These are phyloP conservation scores for Pasiphila rectangulata DNA, from an alignment of 2,888 invertebrate species.

Conservation along the genomic window DNA sequence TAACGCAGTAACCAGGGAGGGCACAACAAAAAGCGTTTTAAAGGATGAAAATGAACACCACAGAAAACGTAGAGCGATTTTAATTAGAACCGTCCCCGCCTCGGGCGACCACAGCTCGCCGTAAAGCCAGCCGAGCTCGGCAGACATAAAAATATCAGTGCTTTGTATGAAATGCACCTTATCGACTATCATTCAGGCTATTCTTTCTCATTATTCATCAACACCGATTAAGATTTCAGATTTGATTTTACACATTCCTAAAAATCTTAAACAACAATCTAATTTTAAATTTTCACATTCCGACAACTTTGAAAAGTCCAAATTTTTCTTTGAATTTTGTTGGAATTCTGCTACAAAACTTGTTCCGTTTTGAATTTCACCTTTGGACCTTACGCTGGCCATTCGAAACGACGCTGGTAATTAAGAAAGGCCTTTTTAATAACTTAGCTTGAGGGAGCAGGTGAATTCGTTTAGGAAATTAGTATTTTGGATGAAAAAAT, in stretches of 20 bases:
- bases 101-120: constrained; percentile 63
- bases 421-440: constrained; percentile 43
- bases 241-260: constrained; percentile 2
- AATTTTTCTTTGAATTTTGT: background rate
- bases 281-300: background rate
- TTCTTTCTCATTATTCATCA: constrained; percentile 7
- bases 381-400: constrained; percentile 41
- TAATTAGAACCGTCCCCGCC: constrained; percentile 73
- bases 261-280: background rate
- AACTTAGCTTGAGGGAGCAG: constrained; percentile 26
- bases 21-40: constrained; percentile 70
- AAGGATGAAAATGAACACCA: constrained; percentile 75
- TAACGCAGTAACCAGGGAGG: constrained; percentile 66
- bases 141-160: constrained; percentile 50
- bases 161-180: constrained; percentile 18
- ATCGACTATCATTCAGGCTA: constrained; percentile 32
- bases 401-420: constrained; percentile 37
- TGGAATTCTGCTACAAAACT: constrained; percentile 20
- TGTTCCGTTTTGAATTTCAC: constrained; percentile 41
- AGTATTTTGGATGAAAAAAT: constrained; percentile 7
- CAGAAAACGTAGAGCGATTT: constrained; percentile 72
- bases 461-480: constrained; percentile 14
- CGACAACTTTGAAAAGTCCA: too few relatives aligned
- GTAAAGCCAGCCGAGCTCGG: constrained; percentile 52
- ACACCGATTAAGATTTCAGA: background rate